These are phyloP conservation scores for Daktulosphaira vitifoliae DNA, from an alignment of 1,140 invertebrate species.

Conservation along the genomic window DNA sequence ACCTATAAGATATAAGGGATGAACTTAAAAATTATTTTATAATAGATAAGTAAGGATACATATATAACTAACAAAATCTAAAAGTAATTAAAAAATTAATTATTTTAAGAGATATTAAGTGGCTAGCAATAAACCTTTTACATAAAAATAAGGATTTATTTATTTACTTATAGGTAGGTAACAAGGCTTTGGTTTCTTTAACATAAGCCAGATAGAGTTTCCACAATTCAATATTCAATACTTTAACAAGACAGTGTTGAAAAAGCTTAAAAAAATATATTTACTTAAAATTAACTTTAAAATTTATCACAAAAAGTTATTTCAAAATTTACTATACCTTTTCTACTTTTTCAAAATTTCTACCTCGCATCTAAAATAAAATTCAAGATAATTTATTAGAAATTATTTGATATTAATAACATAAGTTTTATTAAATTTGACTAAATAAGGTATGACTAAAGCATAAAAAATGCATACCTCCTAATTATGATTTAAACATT, in stretches of 20 bases:
- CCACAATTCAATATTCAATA: conserved; percentile 98
- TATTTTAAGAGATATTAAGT: not conserved
- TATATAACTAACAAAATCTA: no score
- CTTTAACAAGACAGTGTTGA: conserved; percentile 94
- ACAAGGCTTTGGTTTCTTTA: conserved; percentile 89
- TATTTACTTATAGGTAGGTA: conserved; percentile 85
- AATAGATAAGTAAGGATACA: no score
- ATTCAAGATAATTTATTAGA: conserved; percentile 36
- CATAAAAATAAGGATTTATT: conserved; percentile 16
- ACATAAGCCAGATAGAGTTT: conserved; percentile 96
- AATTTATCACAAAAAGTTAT: not conserved
- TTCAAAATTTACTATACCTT: conserved; percentile 63
- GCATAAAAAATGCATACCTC: no score
- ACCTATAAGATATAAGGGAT: no score
- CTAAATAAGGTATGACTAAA: no score
- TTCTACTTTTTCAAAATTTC: conserved; percentile 96
- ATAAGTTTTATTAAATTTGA: no score
- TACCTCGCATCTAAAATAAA: conserved; percentile 75
- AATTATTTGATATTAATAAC: no score
- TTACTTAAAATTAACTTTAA: conserved; percentile 1
- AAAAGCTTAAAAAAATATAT: conserved; percentile 66
- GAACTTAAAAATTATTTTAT: no score
- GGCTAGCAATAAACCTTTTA: conserved; percentile 9
- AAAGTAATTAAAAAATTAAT: no score
- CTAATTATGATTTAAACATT: no score